Conservation (phyloP, 1,140 invertebrate species). For the Zelostemma sp. region DNA sequence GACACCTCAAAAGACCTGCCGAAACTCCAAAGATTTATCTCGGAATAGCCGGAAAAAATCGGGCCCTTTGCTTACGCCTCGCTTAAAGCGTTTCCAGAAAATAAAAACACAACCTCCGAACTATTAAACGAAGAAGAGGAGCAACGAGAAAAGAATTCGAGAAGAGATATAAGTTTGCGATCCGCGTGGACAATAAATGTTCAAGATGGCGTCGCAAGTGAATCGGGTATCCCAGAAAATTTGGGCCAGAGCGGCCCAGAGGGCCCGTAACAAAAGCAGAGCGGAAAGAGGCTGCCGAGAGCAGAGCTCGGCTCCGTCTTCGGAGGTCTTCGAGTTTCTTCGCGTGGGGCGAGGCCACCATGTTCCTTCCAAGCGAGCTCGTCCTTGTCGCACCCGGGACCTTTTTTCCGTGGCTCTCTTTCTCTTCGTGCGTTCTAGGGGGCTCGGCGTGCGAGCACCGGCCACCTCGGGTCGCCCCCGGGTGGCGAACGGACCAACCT, state of each 20-base stretch:
- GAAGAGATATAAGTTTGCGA: no score
- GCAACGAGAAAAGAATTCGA: no score
- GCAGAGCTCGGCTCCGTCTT: constrained; percentile 52
- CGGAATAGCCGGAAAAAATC: background rate
- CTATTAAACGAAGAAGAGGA: no score
- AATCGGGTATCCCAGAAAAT: constrained; percentile 13
- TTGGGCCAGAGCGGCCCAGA: constrained; percentile 18
- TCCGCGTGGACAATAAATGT: background rate
- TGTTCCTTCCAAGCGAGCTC: constrained; percentile 56
- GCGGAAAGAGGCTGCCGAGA: constrained; percentile 16
- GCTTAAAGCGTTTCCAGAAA: no score
- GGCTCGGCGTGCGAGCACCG: constrained; percentile 57
- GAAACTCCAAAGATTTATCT: constrained; percentile 7
- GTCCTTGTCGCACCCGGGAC: constrained; percentile 30
- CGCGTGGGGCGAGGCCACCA: constrained; percentile 70
- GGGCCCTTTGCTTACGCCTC: background rate
- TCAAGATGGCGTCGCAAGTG: background rate
- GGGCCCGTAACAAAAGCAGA: constrained; percentile 25
- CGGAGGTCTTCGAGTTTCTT: constrained; percentile 62
- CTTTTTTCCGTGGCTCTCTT: constrained; percentile 22
- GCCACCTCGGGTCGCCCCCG: constrained; percentile 67
- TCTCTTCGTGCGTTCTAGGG: constrained; percentile 20
- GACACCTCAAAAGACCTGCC: constrained; percentile 17
- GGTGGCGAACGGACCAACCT: constrained; percentile 66
- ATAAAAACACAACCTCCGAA: no score